phyloP scores from a whole-genome alignment of 2,797 vertebrate species.

The Chelidonichthys spinosus region DNA sequence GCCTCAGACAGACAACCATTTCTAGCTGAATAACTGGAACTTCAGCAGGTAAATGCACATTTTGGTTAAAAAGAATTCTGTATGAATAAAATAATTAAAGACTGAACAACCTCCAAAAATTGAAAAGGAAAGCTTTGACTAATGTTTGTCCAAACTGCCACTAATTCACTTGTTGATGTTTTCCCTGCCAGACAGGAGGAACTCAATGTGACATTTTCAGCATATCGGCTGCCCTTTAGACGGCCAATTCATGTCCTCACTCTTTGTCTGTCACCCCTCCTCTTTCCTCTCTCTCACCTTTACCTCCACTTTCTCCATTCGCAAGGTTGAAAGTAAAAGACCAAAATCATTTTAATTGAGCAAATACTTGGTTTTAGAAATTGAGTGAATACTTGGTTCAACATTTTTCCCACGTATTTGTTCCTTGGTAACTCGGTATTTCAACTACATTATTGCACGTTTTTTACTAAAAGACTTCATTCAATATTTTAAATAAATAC shows the following conservation, averaged over 20 bases:
- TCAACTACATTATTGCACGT: background rate
- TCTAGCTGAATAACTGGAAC: background rate
- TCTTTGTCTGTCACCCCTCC: slow-evolving; percentile 2
- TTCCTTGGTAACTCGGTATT: background rate
- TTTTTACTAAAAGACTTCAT: no score
- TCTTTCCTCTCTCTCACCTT: slow-evolving; percentile 3
- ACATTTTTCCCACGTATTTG: background rate
- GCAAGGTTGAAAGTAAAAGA: slow-evolving; percentile 11
- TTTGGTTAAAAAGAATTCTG: background rate
- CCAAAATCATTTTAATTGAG: background rate
- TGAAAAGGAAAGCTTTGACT: background rate
- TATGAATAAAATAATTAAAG: background rate
- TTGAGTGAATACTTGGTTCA: background rate
- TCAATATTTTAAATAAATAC: background rate
- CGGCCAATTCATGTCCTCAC: slow-evolving; percentile 1
- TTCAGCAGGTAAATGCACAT: background rate
- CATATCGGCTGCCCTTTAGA: slow-evolving; percentile 31
- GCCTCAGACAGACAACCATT: background rate
- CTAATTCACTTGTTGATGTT: background rate
- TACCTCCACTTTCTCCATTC: background rate
- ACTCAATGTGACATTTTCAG: slow-evolving; percentile 16
- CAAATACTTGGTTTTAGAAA: background rate
- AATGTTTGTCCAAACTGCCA: background rate
- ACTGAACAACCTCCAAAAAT: background rate
- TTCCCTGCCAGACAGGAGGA: slow-evolving; percentile 7